Evolutionary conservation across 2,113 vertebrate species (phyloP).

Genomic region (Strigops habroptila): DNA sequence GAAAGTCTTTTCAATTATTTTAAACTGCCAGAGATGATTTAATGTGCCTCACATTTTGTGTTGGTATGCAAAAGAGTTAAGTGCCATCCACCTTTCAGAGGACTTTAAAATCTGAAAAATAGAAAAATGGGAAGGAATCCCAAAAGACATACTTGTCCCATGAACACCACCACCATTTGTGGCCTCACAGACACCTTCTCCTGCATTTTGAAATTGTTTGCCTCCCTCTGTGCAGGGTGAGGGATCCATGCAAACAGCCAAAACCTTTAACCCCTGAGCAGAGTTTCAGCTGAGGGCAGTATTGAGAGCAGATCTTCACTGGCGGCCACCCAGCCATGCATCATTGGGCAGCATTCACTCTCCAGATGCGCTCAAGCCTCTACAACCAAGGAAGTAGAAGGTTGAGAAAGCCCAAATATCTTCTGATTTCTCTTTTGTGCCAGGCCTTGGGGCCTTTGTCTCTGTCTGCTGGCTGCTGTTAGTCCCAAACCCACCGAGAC

Average conservation of each 20-base stretch:
- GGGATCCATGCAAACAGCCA: not conserved
- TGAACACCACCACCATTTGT: not conserved
- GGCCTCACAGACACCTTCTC: not conserved
- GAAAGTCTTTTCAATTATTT: constrained; percentile 36
- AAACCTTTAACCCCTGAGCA: not conserved
- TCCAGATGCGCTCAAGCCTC: not conserved
- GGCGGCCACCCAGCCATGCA: not conserved
- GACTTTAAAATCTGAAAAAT: not conserved
- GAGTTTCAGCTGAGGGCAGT: not conserved
- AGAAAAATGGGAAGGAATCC: not conserved
- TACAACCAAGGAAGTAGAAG: not conserved
- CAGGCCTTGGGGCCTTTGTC: not conserved
- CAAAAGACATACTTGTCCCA: not conserved
- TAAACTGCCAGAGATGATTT: constrained; percentile 5
- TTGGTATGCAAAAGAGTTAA: not conserved
- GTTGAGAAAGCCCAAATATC: not conserved
- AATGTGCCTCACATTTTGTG: constrained; percentile 29
- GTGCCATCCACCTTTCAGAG: constrained; percentile 1
- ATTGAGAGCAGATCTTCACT: not conserved
- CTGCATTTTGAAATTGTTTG: constrained; percentile 8
- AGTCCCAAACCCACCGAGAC: not conserved
- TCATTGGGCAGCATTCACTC: fast-evolving
- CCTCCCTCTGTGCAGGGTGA: not conserved
- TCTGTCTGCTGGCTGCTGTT: not conserved
- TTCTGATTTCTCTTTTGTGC: not conserved